phyloP scores from a whole-genome alignment of 2,113 vertebrate species.

The Cricetomys ansorgei region DNA sequence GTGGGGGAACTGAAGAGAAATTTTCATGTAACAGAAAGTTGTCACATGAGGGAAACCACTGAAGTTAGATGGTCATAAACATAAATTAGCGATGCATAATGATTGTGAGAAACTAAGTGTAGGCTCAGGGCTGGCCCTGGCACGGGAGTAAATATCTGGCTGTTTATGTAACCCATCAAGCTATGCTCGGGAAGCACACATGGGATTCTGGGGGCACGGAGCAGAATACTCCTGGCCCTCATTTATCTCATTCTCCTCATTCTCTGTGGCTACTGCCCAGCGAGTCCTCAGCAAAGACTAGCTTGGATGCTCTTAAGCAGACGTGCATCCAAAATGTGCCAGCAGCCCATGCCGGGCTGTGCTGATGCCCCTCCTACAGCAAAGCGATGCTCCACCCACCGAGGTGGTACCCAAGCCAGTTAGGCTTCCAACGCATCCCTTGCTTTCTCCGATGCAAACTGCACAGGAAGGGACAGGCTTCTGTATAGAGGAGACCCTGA shows the following conservation, averaged over 20 bases:
- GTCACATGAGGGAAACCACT: background rate
- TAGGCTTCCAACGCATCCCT: background rate
- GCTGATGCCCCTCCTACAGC: background rate
- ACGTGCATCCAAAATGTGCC: background rate
- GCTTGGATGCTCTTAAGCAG: slow-evolving; percentile 52
- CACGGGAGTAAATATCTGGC: background rate
- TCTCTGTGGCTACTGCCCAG: slow-evolving; percentile 1
- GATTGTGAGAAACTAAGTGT: background rate
- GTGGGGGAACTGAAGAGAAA: background rate
- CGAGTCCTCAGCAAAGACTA: slow-evolving; percentile 36
- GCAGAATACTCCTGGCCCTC: background rate
- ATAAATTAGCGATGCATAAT: background rate
- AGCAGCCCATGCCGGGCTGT: background rate
- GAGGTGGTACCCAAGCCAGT: too few species aligned
- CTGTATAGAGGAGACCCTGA: background rate
- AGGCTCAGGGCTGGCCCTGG: background rate
- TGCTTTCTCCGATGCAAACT: background rate
- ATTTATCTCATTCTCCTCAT: slow-evolving; percentile 6
- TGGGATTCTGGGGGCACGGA: background rate
- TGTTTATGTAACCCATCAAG: background rate
- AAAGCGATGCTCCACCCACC: background rate
- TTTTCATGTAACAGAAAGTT: background rate
- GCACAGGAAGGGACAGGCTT: background rate
- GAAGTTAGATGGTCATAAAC: background rate
- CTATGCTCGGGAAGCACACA: background rate